Percentiles rank a stretch among this genome's conserved stretches.
These are phyloP conservation scores for Nomia melanderi DNA, from an alignment of 1,140 invertebrate species.

Conservation along the genomic window DNA sequence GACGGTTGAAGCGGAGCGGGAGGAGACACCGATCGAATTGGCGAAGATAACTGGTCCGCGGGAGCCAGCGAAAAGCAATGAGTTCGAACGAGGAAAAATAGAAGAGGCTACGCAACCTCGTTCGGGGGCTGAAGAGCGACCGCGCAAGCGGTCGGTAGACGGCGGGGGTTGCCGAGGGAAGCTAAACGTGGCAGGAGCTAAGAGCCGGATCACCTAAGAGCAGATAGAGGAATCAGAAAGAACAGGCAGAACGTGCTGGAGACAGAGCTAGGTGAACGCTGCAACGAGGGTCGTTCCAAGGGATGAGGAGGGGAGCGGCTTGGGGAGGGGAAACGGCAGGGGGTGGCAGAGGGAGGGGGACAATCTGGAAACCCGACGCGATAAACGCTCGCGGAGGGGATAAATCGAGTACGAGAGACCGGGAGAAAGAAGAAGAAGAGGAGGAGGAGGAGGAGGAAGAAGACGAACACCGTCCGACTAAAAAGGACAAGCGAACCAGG, in stretches of 20 bases:
- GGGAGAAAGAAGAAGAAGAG: background rate
- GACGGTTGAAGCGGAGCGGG: background rate
- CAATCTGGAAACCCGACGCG: conserved; percentile 38
- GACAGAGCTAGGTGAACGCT: background rate
- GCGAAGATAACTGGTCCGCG: background rate
- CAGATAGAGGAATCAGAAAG: conserved; percentile 56
- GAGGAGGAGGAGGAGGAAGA: background rate
- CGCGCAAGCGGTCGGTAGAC: too few relatives aligned
- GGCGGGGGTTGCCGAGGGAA: background rate
- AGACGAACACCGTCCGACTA: conserved; percentile 33
- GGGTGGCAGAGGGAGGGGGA: conserved; percentile 23
- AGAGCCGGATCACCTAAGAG: conserved; percentile 48
- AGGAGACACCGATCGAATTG: conserved; percentile 18
- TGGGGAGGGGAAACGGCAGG: conserved; percentile 36
- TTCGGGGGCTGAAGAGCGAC: too few relatives aligned
- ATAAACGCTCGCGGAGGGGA: conserved; percentile 31
- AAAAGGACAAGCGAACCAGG: conserved; percentile 39
- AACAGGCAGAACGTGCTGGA: conserved; percentile 40
- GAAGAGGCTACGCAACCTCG: background rate
- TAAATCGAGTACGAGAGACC: conserved; percentile 42
- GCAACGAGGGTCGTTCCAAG: too few relatives aligned
- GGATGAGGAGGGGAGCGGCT: background rate
- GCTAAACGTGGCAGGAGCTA: conserved; percentile 39
- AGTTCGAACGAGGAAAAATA: conserved; percentile 10
- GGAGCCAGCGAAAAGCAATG: background rate